These are phyloP conservation scores for Adelphocoris suturalis DNA, from an alignment of 2,888 invertebrate genomes.

Conservation along the genomic window DNA sequence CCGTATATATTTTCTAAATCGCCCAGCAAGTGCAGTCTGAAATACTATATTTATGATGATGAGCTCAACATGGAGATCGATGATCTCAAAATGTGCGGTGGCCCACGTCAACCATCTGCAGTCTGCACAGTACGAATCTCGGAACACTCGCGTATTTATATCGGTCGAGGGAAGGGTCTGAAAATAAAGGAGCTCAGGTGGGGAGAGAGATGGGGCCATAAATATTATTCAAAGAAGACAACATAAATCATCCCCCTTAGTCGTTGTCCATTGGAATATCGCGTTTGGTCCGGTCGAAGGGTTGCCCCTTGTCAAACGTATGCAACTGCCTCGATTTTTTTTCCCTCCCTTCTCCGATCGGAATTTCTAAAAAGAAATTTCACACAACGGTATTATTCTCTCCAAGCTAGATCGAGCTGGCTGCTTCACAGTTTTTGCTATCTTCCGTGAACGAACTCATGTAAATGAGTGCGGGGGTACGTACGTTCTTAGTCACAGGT, in stretches of 20 bases:
- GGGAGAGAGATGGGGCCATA: conserved; percentile 26
- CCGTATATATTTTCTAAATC: too few relatives aligned
- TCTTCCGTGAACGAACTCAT: too few relatives aligned
- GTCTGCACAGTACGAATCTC: neutral
- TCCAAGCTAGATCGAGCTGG: too few relatives aligned
- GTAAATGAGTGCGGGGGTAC: too few relatives aligned
- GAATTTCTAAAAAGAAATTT: conserved; percentile 21
- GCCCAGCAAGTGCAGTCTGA: too few relatives aligned
- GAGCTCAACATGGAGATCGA: too few relatives aligned
- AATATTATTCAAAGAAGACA: conserved; percentile 57
- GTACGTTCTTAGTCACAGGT: too few relatives aligned
- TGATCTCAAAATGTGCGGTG: too few relatives aligned
- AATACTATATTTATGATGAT: too few relatives aligned
- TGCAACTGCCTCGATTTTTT: neutral
- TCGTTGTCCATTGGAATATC: conserved; percentile 60
- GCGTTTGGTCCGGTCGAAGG: conserved; percentile 41
- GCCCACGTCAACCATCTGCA: neutral
- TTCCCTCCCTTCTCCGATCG: neutral
- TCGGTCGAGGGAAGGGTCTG: neutral
- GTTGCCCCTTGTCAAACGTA: conserved; percentile 56
- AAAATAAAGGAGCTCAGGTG: conserved; percentile 44
- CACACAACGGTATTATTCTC: neutral
- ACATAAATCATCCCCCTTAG: conserved; percentile 61
- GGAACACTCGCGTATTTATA: neutral
- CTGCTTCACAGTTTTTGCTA: too few relatives aligned